Evolutionary conservation across 2,888 invertebrate species (phyloP), one percentile per base, ranked within the genome.

Genomic region (Eulithis prunata): DNA sequence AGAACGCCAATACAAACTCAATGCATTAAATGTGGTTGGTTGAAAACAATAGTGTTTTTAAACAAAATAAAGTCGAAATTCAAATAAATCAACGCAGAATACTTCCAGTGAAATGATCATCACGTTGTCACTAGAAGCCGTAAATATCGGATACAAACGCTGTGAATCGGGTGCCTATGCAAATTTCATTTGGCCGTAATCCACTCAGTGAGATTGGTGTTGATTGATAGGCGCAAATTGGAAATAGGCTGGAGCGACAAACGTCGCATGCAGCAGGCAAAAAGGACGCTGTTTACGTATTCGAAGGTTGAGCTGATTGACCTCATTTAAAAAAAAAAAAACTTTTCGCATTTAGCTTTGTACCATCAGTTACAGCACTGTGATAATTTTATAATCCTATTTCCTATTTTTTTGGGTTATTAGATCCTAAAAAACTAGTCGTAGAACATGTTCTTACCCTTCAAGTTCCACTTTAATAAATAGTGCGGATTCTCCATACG

Each of bases 161-260:
- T 68, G 61, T 78, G 76, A 71, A 76, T 75, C 82, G 86, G 86
- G 88, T 88, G 91, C 92, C 94, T 94, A 95, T 95, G 95, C 94
- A 95, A 95, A 95, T 95, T 94, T 94, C 94, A 94, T 95, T 95
- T 94, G 91, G 89, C 87, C 87, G 94, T 95, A 95, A 95, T 95
- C 95, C 94, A 95, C 94, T 95, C 94, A 94, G 92, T 87, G 94
- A 94, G 94, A 95, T 95, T 94, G 94, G 94, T 93, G 93, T 92
- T 94, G 94, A 95, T 95, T 95, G 95, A 95, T 95, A 94, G 94
- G 94, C 94, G 94, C 91, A 94, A 95, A 95, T 95, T 95, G 95
- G 94, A 94, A 95, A 94, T 91, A 89, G 93, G 91, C 88, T 82
- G 83, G 57, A 61, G 72, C 71, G 74, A 70, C 79, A 78, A 82